Evolutionary conservation across 2,888 invertebrate species (phyloP), one percentile per base, ranked within the genome.

Genomic region (Lasioglossum oenotherae): DNA sequence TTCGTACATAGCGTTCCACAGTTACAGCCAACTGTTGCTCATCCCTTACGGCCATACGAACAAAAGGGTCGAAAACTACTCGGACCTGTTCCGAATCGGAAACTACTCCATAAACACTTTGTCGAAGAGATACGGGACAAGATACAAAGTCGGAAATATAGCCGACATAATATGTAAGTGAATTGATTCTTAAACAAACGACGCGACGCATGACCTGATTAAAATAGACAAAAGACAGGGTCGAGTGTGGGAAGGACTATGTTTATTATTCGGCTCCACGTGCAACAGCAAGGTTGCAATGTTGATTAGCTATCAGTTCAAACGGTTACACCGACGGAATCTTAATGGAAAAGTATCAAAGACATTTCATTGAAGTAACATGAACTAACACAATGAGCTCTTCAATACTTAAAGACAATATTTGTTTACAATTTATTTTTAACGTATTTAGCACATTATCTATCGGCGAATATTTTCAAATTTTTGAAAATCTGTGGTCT

Each of bases 1-100:
- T 60, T 94, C 97, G 46, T 98, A 98, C 92, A 93, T 98, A 2
- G 96, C 97, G 0, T 96, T 98, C 92, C 98, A 98, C 93, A 97
- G 98, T 3, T 98, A 96, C 90, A 97, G 97, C 0, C 98, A 98
- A 92, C 95, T 97, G 49, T 93, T 98, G 60, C 94, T 98, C 64
- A 93, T 97, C 76, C 97, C 98, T 0, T 98, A 97, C 93, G 98
- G 98, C 1, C 96, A 97, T 89, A 96, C 96, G 0, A 94, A 93
- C 0, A 94, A 95, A 6, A 96, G 96, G 84, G 93, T 96, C 27
- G 96, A 96, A 0, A 97, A 97, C 91, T 96, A 96, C 88, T 91
- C 96, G 85, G 96, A 96, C 90, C 95, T 96, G 90, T 96, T 71
- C 0, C 74, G 78, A 76, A 95, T 96, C 57, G 96, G 96, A 10